Base-by-base conservation (phyloP, 1,140 invertebrate genomes). In the Lysiphlebus fabarum region DNA sequence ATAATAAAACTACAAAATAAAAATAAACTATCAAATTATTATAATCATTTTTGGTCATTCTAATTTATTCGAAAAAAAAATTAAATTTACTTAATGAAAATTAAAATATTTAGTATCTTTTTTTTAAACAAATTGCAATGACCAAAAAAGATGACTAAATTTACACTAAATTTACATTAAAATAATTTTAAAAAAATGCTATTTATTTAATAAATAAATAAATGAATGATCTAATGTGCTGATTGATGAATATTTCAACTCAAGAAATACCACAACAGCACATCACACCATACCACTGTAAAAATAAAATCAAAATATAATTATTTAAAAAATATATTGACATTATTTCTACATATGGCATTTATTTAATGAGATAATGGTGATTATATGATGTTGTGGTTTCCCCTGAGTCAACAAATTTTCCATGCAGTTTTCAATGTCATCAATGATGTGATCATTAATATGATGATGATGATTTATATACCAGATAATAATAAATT, bases 251-350 rank as follows among this genome's bases (percentile, higher is more conserved):
- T 49, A 45, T 11, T 44, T 66, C 71, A 64, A 49, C 62, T 59
- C 67, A 69, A 64, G 44, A 63, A 65, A 53, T 65, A 67, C 69
- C 71, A 73, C 65, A 72, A 74, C 62, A 66, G 58, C 68, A 74
- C 72, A 74, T 74, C 72, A 74, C 72, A 67, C 72, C 72, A 48
- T 49, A n/a, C 53, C 49, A 17, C 53, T 44, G 61, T 44, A 49
- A 57, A 12, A 47, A 54, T 47, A 1, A 47, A 47, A 6, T 12
- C 34, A 17, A 7, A 8, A 12, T 40, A n/a, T n/a, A n/a, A n/a
- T n/a, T n/a, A n/a, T n/a, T n/a, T n/a, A 45, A 5, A 33, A 45
- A 14, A 9, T 50, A 59, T 59, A 33, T 38, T 38, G 50, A 37
- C 41, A 43, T 47, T 38, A 6, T 54, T 41, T 37, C 56, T 42